A percentile compares a stretch with the other conserved stretches of the same genome.
phyloP scores from a whole-genome alignment of 2,888 invertebrate genomes.

The Drosophila nr. medialis region DNA sequence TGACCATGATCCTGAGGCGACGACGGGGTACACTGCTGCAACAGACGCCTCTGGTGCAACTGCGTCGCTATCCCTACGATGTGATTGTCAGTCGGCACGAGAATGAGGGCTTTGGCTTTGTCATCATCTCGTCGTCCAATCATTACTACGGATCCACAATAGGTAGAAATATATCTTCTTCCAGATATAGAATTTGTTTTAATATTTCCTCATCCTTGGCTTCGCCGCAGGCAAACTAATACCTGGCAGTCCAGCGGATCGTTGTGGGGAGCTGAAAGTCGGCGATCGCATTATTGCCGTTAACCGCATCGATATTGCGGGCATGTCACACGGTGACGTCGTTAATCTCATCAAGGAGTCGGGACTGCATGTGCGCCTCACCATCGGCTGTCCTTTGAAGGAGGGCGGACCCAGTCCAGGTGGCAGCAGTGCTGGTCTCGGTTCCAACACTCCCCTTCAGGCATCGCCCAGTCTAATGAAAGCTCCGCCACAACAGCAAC shows the following conservation, averaged over 20 bases:
- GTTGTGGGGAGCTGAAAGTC: conserved; percentile 95
- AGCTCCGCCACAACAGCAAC: conserved; percentile 69
- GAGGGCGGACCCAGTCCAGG: conserved; percentile 73
- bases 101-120: conserved; percentile 99
- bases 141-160: conserved; percentile 91
- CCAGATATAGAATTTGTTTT: background rate
- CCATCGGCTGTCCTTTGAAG: conserved; percentile 86
- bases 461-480: conserved; percentile 61
- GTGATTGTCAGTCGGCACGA: conserved; percentile 95
- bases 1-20: conserved; percentile 91
- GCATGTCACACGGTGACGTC: conserved; percentile 97
- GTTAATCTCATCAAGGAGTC: conserved; percentile 99
- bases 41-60: conserved; percentile 49
- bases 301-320: conserved; percentile 95
- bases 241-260: conserved; percentile 97
- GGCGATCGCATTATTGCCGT: conserved; percentile 98
- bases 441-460: conserved; percentile 77
- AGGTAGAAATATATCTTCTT: conserved; percentile 85
- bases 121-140: conserved; percentile 98
- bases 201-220: background rate
- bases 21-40: conserved; percentile 74
- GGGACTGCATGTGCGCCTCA: conserved; percentile 94
- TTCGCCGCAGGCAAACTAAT: conserved; percentile 92
- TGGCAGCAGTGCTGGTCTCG: conserved; percentile 58
- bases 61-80: conserved; percentile 90